phyloP scores from a whole-genome alignment of 2,797 vertebrate species.

The Odontamblyopus rebecca region DNA sequence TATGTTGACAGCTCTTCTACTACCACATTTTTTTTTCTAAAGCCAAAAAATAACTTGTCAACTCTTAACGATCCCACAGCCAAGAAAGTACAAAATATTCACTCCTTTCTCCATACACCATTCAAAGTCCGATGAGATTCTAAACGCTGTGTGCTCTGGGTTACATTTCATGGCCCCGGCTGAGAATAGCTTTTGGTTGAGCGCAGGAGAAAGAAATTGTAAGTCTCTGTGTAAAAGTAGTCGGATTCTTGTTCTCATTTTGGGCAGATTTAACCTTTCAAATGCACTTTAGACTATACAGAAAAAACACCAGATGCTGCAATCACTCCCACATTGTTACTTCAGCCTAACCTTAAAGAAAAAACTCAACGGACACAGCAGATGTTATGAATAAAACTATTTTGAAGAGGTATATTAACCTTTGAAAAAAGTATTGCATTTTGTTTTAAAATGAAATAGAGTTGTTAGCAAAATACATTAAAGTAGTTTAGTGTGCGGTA shows the following conservation, averaged over 20 bases:
- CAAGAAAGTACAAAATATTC: constrained; percentile 9
- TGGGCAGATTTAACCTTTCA: constrained; percentile 52
- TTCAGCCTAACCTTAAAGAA: constrained; percentile 40
- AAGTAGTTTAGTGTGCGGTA: not conserved
- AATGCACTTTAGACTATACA: constrained; percentile 47
- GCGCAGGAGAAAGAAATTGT: constrained; percentile 4
- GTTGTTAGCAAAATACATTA: not conserved
- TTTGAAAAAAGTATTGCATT: not conserved
- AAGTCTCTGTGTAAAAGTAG: constrained; percentile 8
- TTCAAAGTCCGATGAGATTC: not conserved
- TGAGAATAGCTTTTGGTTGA: constrained; percentile 20
- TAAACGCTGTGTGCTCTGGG: constrained; percentile 2
- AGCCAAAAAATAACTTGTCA: too few relatives aligned
- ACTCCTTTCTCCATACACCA: constrained; percentile 15
- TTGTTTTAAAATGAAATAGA: not conserved
- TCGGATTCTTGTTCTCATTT: constrained; percentile 10
- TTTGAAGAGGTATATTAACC: not conserved
- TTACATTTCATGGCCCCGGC: not conserved
- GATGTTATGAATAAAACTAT: constrained; percentile 25
- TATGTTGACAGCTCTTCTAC: not conserved
- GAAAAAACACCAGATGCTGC: constrained; percentile 64
- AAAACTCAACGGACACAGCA: constrained; percentile 34
- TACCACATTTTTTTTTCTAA: too few relatives aligned
- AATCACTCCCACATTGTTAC: constrained; percentile 58
- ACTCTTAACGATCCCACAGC: not conserved